These are phyloP conservation scores for Hermetia illucens DNA, from an alignment of 1,140 invertebrate genomes.

Conservation along the genomic window DNA sequence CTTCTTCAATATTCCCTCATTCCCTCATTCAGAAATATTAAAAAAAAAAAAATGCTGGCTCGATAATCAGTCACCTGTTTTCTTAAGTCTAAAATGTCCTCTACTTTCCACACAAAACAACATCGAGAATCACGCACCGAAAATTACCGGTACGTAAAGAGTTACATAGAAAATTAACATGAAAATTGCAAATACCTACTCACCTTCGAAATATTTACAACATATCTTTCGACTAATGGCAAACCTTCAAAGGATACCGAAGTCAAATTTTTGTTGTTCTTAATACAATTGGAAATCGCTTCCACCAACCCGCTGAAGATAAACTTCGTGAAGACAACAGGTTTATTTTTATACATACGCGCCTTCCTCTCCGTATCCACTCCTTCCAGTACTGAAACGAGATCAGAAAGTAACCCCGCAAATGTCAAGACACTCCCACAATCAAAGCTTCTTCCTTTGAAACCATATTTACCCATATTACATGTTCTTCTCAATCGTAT, in stretches of 20 bases:
- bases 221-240: slow-evolving; percentile 38
- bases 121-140: too few relatives aligned
- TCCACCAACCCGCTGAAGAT: slow-evolving; percentile 34
- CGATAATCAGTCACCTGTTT: too few relatives aligned
- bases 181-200: too few relatives aligned
- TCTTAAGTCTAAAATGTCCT: not conserved
- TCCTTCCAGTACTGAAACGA: slow-evolving; percentile 31
- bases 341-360: slow-evolving; percentile 29
- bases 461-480: slow-evolving; percentile 11
- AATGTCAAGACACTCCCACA: not conserved
- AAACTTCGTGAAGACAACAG: slow-evolving; percentile 34
- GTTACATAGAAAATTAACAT: too few relatives aligned
- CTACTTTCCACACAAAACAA: too few relatives aligned
- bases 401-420: not conserved
- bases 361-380: slow-evolving; percentile 40
- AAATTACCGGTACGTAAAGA: too few relatives aligned
- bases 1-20: too few relatives aligned
- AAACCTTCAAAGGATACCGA: slow-evolving; percentile 44
- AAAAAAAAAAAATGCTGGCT: too few relatives aligned
- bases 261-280: slow-evolving; percentile 35
- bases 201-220: slow-evolving; percentile 35
- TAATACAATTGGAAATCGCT: slow-evolving; percentile 36
- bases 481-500: slow-evolving; percentile 30
- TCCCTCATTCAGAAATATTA: too few relatives aligned
- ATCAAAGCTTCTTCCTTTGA: not conserved